Conservation (phyloP, 2,113 vertebrate genomes). For the Stegostoma tigrinum region DNA sequence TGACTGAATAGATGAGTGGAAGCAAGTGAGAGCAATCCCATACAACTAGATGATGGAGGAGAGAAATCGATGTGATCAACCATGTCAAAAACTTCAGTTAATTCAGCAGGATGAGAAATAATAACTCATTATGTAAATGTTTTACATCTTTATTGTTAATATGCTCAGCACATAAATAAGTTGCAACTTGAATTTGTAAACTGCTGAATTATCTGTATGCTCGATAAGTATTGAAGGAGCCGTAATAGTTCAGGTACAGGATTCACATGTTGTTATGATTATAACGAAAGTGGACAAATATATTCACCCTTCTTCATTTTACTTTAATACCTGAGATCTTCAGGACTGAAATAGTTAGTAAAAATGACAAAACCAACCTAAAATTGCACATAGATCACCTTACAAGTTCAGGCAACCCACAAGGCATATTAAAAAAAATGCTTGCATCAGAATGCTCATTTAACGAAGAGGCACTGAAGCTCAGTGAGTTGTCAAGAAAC, state of each 20-base stretch:
- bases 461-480: too few species aligned
- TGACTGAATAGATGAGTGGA: background rate
- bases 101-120: background rate
- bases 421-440: too few species aligned
- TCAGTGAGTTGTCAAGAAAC: too few species aligned
- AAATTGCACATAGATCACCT: too few species aligned
- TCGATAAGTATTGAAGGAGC: background rate
- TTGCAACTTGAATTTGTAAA: background rate
- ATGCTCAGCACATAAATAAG: background rate
- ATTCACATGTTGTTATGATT: too few species aligned
- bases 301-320: too few species aligned
- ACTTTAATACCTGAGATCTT: too few species aligned
- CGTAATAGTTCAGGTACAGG: background rate
- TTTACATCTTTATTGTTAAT: background rate
- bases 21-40: background rate
- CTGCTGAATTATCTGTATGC: background rate
- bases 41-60: background rate
- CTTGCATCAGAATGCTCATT: too few species aligned
- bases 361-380: too few species aligned
- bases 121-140: background rate
- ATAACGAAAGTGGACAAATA: too few species aligned
- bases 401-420: too few species aligned
- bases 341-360: too few species aligned
- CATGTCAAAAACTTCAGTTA: background rate
- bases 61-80: background rate